phyloP scores from a whole-genome alignment of 2,113 vertebrate species.

The Mesocricetus auratus region DNA sequence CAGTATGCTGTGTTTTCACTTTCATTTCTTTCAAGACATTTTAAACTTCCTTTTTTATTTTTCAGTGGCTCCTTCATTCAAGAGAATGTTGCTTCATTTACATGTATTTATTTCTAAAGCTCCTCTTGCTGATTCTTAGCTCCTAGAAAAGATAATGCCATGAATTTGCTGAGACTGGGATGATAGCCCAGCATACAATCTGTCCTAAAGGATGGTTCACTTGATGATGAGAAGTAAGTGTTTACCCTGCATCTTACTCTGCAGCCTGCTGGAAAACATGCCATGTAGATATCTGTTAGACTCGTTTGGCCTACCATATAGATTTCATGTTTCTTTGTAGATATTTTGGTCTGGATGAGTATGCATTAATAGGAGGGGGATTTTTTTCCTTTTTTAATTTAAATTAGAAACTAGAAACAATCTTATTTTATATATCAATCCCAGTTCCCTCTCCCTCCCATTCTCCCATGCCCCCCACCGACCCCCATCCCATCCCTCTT shows the following conservation, averaged over 20 bases:
- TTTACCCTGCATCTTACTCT: neutral
- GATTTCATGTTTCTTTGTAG: neutral
- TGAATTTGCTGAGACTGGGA: neutral
- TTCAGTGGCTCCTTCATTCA: neutral
- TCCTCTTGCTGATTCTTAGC: neutral
- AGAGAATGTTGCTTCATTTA: neutral
- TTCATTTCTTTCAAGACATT: neutral
- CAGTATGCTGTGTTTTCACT: neutral
- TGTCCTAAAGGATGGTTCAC: neutral
- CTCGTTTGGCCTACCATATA: neutral
- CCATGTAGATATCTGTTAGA: neutral
- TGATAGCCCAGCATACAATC: neutral
- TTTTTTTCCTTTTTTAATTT: too few relatives aligned
- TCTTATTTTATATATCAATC: too few relatives aligned
- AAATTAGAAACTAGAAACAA: too few relatives aligned
- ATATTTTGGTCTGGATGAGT: neutral
- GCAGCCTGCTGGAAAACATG: neutral
- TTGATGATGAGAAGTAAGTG: neutral
- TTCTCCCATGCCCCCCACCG: too few relatives aligned
- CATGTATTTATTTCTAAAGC: neutral
- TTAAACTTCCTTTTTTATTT: neutral
- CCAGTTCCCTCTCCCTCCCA: too few relatives aligned
- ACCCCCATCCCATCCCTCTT: too few relatives aligned
- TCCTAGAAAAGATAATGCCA: neutral
- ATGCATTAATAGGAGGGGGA: neutral